Percentiles rank a stretch among this genome's conserved stretches.
These are phyloP conservation scores for Zoanthus sociatus DNA, from an alignment of 92 coral and sea anemone genomes.

Conservation along the genomic window DNA sequence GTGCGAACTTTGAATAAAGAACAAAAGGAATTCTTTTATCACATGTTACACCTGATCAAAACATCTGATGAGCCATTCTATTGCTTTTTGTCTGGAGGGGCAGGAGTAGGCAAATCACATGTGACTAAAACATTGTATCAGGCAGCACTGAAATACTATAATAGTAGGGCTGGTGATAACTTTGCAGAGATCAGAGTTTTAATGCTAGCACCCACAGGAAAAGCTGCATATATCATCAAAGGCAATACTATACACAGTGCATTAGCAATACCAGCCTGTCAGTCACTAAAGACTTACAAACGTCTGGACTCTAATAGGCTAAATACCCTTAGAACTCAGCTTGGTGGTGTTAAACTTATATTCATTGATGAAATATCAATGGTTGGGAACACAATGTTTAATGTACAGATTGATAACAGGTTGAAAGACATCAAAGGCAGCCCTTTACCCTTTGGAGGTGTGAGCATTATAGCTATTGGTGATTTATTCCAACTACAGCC, in stretches of 20 bases:
- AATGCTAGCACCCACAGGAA: no score
- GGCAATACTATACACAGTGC: background rate
- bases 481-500: background rate
- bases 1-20: background rate
- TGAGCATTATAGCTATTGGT: no score
- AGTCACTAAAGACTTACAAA: no score
- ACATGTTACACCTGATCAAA: conserved; percentile 21
- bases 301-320: background rate
- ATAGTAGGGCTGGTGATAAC: no score
- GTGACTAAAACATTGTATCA: no score
- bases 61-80: background rate
- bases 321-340: background rate
- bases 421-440: no score
- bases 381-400: no score
- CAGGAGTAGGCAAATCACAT: conserved; percentile 4
- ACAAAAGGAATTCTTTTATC: background rate
- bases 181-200: background rate
- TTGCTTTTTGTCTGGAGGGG: conserved; percentile 18
- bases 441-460: background rate
- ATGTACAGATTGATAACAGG: no score
- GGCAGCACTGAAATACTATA: no score
- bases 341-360: no score
- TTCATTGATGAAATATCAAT: no score
- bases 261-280: no score
- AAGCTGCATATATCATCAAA: background rate